These are phyloP conservation scores for Apaloderma vittatum DNA, from an alignment of 2,113 vertebrate species.

Conservation along the genomic window DNA sequence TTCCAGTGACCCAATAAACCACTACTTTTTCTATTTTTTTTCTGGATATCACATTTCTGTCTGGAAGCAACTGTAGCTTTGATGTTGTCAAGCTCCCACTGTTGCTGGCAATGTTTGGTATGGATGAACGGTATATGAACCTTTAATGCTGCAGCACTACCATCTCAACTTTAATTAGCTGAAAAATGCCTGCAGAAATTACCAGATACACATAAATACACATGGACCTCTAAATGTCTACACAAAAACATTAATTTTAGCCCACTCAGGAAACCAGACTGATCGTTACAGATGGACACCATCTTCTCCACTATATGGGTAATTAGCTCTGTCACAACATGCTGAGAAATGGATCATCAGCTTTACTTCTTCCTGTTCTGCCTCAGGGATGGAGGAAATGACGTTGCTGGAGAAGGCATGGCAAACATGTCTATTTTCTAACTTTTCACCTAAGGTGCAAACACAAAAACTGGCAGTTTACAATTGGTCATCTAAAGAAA, in stretches of 20 bases:
- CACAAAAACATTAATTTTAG: background rate
- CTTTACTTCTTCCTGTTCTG: background rate
- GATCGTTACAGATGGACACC: background rate
- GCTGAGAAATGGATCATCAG: background rate
- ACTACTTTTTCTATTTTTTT: background rate
- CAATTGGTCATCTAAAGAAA: background rate
- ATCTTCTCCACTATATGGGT: background rate
- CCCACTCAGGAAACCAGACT: background rate
- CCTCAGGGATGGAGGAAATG: fast-evolving
- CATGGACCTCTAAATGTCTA: background rate
- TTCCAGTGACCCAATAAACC: background rate
- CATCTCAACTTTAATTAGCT: background rate
- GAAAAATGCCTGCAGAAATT: background rate
- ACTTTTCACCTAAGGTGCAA: background rate
- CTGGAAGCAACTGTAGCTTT: background rate
- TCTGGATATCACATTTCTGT: background rate
- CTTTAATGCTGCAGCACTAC: background rate
- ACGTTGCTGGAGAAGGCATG: background rate
- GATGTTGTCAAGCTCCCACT: background rate
- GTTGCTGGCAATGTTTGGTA: background rate
- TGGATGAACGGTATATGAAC: background rate
- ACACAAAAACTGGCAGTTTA: background rate
- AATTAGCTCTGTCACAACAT: background rate
- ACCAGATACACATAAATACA: background rate
- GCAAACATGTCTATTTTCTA: background rate